phyloP scores from a whole-genome alignment of 2,113 vertebrate genomes.

The Myotis yumanensis region DNA sequence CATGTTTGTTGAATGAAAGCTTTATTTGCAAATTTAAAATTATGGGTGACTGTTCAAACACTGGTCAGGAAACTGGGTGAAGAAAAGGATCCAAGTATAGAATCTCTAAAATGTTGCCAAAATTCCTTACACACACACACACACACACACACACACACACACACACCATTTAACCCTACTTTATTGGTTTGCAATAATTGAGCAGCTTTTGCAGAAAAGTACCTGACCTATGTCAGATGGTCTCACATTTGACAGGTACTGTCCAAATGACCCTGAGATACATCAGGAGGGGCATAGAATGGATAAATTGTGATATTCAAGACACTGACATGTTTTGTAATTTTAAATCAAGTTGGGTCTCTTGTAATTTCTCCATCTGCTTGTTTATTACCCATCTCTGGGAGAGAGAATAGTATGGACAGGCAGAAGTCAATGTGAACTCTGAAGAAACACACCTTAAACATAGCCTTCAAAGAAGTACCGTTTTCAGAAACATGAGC shows the following conservation, averaged over 20 bases:
- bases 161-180: neutral
- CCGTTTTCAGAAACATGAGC: neutral
- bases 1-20: neutral
- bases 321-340: neutral
- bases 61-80: neutral
- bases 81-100: neutral
- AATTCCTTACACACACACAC: neutral
- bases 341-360: neutral
- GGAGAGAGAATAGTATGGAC: neutral
- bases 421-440: neutral
- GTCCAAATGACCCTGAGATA: neutral
- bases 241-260: neutral
- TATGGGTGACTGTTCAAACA: neutral
- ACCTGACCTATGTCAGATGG: neutral
- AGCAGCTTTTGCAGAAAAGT: neutral
- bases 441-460: neutral
- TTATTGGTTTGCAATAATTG: neutral
- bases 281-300: neutral
- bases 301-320: neutral
- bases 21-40: slow-evolving; percentile 38
- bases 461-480: neutral
- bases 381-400: neutral
- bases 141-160: too few species aligned
- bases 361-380: neutral
- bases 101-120: neutral